Conservation (phyloP, 2,888 invertebrate species). For the Clunio marinus region DNA sequence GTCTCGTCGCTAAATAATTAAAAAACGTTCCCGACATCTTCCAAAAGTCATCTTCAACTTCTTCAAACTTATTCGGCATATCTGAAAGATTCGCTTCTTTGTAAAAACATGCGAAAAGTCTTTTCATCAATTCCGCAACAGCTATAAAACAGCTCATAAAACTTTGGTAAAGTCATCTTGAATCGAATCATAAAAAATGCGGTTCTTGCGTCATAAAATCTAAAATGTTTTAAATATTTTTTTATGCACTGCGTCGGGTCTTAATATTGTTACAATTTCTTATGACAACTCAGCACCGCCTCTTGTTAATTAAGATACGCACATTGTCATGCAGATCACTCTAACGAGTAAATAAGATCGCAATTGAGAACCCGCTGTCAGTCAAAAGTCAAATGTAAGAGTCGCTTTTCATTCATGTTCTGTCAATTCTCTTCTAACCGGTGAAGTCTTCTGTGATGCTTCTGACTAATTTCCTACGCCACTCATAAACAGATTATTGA, state of each 20-base stretch:
- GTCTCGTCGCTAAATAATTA: no score
- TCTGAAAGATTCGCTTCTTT: no score
- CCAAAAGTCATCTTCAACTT: no score
- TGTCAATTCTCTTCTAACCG: background rate
- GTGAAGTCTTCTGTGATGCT: background rate
- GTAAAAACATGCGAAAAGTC: no score
- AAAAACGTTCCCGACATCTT: no score
- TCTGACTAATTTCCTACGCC: conserved; percentile 29
- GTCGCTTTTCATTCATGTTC: background rate
- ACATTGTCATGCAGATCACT: background rate
- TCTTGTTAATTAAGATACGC: background rate
- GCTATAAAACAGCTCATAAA: no score
- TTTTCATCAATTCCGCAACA: background rate
- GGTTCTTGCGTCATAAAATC: no score
- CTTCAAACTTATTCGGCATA: no score
- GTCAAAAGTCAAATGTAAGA: conserved; percentile 11
- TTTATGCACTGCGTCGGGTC: conserved; percentile 4
- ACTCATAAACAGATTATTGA: conserved; percentile 23
- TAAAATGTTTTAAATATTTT: no score
- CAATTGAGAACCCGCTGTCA: background rate
- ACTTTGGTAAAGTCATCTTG: no score
- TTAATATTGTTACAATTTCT: conserved; percentile 3
- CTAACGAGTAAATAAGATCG: background rate
- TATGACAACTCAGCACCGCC: background rate
- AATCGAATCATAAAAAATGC: no score